Evolutionary conservation across 2,888 invertebrate species (phyloP).

Genomic region (Julus scanicus): DNA sequence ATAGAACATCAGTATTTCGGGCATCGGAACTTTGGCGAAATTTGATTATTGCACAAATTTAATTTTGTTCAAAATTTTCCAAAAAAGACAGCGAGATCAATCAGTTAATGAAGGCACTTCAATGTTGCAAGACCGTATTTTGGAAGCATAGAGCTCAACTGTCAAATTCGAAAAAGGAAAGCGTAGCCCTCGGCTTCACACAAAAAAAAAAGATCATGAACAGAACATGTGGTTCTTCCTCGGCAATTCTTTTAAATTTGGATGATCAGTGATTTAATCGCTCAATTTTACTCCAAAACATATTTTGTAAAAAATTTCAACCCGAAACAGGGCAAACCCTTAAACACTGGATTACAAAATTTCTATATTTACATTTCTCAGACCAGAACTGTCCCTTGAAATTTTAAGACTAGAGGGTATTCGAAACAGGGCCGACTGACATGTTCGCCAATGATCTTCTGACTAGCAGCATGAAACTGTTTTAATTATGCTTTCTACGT

Average conservation of each 20-base stretch:
- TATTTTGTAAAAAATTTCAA: too few relatives aligned
- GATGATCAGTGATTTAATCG: too few relatives aligned
- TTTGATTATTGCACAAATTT: not conserved
- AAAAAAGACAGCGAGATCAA: not conserved
- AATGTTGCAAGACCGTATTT: not conserved
- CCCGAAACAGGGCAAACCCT: not conserved
- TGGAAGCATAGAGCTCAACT: not conserved
- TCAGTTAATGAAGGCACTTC: constrained; percentile 19
- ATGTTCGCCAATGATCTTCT: not conserved
- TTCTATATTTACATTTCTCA: too few relatives aligned
- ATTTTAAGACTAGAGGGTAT: not conserved
- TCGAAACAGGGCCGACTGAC: not conserved
- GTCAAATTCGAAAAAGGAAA: not conserved
- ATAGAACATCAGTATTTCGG: too few relatives aligned
- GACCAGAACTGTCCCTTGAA: not conserved
- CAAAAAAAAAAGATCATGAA: not conserved
- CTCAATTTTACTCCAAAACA: too few relatives aligned
- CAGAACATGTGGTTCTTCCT: not conserved
- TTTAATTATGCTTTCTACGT: not conserved
- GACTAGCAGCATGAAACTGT: constrained; percentile 5
- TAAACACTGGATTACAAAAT: not conserved
- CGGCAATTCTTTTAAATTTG: too few relatives aligned
- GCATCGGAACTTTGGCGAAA: not conserved
- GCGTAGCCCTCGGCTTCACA: not conserved
- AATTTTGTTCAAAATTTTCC: not conserved